These are phyloP conservation scores for Drosophila oshimai DNA, from an alignment of 1,140 invertebrate genomes.

Conservation along the genomic window DNA sequence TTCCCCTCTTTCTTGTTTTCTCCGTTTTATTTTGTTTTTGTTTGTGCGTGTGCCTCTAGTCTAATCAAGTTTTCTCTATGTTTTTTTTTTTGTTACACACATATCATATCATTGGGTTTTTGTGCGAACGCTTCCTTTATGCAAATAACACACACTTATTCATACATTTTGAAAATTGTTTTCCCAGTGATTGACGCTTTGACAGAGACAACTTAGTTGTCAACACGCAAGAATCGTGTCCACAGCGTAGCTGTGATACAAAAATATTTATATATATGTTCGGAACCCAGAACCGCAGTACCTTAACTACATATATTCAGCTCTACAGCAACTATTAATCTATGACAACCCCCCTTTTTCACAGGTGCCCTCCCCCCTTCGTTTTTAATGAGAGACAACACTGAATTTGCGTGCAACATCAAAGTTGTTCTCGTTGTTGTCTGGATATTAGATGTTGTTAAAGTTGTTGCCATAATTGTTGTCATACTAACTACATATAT, in stretches of 20 bases:
- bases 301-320: not conserved
- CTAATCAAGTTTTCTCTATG: constrained; percentile 45
- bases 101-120: no score
- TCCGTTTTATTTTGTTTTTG: not conserved
- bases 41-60: not conserved
- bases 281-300: no score
- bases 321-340: constrained; percentile 45
- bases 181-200: constrained; percentile 62
- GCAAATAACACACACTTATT: constrained; percentile 9
- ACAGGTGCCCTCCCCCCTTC: constrained; percentile 27
- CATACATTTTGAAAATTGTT: constrained; percentile 28
- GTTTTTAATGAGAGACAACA: constrained; percentile 73
- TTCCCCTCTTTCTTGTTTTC: not conserved
- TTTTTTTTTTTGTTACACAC: not conserved
- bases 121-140: constrained; percentile 1
- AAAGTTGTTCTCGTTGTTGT: constrained; percentile 33
- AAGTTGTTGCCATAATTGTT: constrained; percentile 33
- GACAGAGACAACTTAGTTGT: constrained; percentile 69
- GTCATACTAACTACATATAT: constrained; percentile 13
- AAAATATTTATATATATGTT: not conserved
- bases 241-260: constrained; percentile 13
- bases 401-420: constrained; percentile 66
- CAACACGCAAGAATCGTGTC: constrained; percentile 74
- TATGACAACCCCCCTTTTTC: constrained; percentile 26
- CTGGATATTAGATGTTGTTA: constrained; percentile 25